Evolutionary conservation across 2,797 vertebrate genomes (phyloP), one percentile per base, ranked within the genome.

Genomic region (Halcyon smyrnensis): DNA sequence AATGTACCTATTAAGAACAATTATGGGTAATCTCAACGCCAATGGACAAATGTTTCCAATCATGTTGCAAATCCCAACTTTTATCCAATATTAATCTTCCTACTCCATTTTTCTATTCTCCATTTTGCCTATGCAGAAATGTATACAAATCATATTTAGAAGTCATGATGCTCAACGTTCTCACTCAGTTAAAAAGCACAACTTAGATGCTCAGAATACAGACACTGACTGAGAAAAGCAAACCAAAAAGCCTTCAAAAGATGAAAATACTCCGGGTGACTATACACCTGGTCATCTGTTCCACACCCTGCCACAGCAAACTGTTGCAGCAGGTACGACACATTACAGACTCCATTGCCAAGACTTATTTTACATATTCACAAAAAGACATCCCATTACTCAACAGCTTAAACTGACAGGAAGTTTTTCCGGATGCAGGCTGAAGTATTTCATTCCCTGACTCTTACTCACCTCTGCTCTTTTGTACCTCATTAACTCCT

Each of bases 1-100:
- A 93, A 90, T 87, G 77, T 54, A 90, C 74, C 77, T 82, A 45
- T 84, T 85, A 96, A 68, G 64, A 86, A 84, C 37, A 91, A 77
- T 91, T 87, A 84, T 5, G 39, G 53, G 15, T 68, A 91, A 90
- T 13, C 37, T 62, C 77, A 92, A 32, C 30, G 70, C 70, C 74
- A 95, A 62, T 0, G 1, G 83, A 45, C 15, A 30, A 95, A 65
- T 12, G 11, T 17, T 90, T 81, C 69, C 60, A 64, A 74, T 67
- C 60, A 93, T 82, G 87, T 4, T n/a, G 4, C 3, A 95, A 94
- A 89, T 54, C 32, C 45, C 45, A 77, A 67, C 19, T 78, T 92
- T 54, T 34, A 79, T 11, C 46, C 51, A 64, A 11, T 39, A 62
- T 51, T 76, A 51, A 34, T 50, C 37, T 79, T 83, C 37, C 41